Evolutionary conservation across 2,113 vertebrate genomes (phyloP).

Genomic region (Eurypyga helias): DNA sequence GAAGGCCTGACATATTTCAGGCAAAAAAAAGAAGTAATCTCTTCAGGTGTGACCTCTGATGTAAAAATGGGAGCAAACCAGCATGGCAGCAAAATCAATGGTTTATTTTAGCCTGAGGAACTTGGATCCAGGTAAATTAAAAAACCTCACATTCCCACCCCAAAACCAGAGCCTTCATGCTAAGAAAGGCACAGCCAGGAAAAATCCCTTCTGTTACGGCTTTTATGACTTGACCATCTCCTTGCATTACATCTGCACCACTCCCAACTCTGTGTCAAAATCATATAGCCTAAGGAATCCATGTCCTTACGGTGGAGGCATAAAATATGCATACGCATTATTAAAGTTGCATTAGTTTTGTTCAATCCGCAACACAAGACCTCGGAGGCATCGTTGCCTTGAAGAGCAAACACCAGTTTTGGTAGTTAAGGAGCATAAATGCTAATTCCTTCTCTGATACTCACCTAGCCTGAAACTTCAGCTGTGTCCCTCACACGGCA

Average conservation of each 20-base stretch:
- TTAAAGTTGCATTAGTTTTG: constrained; percentile 59
- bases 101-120: not conserved
- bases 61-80: not conserved
- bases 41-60: not conserved
- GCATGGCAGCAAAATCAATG: not conserved
- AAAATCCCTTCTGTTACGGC: not conserved
- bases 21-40: not conserved
- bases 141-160: not conserved
- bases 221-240: not conserved
- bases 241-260: not conserved
- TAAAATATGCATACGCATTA: constrained; percentile 56
- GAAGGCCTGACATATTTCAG: not conserved
- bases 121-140: not conserved
- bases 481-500: not conserved
- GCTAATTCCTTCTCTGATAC: not conserved
- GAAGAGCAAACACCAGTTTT: constrained; percentile 7
- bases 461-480: not conserved
- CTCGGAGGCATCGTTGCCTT: constrained; percentile 33
- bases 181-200: not conserved
- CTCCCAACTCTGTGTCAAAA: not conserved
- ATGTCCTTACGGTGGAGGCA: constrained; percentile 8
- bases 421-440: constrained; percentile 5
- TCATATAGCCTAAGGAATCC: constrained; percentile 18
- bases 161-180: not conserved
- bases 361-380: constrained; percentile 25